Evolutionary conservation across 2,888 invertebrate species (phyloP).

Genomic region (Orchesellides sinensis): DNA sequence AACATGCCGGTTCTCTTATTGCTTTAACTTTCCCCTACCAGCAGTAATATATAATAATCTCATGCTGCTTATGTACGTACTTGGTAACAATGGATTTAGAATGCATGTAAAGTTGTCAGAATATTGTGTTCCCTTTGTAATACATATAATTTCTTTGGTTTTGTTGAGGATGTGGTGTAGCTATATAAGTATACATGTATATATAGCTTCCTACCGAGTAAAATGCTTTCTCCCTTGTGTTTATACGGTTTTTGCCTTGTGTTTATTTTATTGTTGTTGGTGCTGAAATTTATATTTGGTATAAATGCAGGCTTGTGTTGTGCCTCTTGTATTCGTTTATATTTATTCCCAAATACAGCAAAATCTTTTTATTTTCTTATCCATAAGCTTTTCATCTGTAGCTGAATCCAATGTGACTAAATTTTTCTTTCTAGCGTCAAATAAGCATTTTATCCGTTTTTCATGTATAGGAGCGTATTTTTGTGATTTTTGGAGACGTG

Average conservation of each 20-base stretch:
- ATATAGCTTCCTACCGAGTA: not conserved
- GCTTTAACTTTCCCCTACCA: slow-evolving; percentile 27
- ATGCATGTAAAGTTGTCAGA: not conserved
- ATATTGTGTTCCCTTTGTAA: not conserved
- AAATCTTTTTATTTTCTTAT: slow-evolving; percentile 11
- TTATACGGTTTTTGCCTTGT: slow-evolving; percentile 26
- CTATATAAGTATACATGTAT: too few species aligned
- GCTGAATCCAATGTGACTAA: not conserved
- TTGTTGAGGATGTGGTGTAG: too few species aligned
- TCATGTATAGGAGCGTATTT: not conserved
- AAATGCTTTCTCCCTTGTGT: not conserved
- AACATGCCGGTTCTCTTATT: slow-evolving; percentile 53
- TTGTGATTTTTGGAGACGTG: not conserved
- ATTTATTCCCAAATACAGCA: slow-evolving; percentile 11
- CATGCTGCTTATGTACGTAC: too few species aligned
- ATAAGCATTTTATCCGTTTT: slow-evolving; percentile 29
- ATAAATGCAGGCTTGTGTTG: not conserved
- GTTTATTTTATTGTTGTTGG: slow-evolving; percentile 28
- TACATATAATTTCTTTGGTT: not conserved
- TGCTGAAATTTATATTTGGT: not conserved
- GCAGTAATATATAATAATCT: not conserved
- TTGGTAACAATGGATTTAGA: not conserved
- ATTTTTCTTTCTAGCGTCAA: slow-evolving; percentile 14
- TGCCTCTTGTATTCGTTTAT: slow-evolving; percentile 7
- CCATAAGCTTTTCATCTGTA: not conserved